Conservation (phyloP, 2,888 invertebrate species). For the Nephrotoma guestfalica region DNA sequence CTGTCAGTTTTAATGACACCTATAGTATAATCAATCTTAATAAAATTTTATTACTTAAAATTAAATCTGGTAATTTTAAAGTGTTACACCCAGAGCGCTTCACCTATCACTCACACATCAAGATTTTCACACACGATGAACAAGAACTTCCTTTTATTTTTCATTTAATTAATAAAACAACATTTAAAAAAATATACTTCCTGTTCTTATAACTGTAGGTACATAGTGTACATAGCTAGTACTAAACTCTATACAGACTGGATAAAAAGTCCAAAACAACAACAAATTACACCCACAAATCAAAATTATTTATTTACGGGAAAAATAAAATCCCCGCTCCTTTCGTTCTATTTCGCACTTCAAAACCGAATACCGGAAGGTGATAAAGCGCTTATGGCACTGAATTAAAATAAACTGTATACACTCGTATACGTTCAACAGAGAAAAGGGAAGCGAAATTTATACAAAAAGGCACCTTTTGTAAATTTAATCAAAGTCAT, state of each 20-base stretch:
- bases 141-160: neutral
- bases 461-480: neutral
- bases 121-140: neutral
- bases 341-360: neutral
- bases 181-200: neutral
- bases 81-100: neutral
- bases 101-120: neutral
- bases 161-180: neutral
- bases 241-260: neutral
- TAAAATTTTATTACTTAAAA: neutral
- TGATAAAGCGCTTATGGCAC: neutral
- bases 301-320: neutral
- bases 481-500: neutral
- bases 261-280: neutral
- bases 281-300: neutral
- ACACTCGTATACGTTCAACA: neutral
- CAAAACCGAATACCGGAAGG: neutral
- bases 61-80: neutral
- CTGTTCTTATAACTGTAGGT: neutral
- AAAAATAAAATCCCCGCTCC: neutral
- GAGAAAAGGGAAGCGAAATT: neutral
- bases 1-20: neutral
- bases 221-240: neutral
- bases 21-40: neutral
- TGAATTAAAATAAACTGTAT: neutral